Percentiles rank a stretch among this genome's conserved stretches.
Evolutionary conservation across 2,888 invertebrate genomes (phyloP).

Genomic region (Conops quadrifasciatus): DNA sequence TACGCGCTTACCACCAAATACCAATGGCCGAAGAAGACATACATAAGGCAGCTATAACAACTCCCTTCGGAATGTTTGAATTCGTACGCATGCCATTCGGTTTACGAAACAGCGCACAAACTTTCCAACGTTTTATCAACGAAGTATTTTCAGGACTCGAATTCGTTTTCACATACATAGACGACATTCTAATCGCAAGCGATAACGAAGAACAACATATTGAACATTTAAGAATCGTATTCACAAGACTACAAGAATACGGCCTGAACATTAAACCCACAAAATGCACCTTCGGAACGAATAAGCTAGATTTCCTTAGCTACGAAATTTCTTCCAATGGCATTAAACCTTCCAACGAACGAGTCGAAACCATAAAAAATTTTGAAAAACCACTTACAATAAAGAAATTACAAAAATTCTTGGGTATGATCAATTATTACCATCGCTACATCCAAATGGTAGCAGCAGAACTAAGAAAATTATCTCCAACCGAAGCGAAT

Average conservation of each 20-base stretch:
- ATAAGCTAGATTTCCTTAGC: not conserved
- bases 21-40: conserved; percentile 5
- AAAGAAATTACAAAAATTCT: not conserved
- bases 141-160: conserved; percentile 10
- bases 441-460: conserved; percentile 1
- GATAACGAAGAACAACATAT: not conserved
- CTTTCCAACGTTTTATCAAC: conserved; percentile 22
- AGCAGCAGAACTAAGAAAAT: not conserved
- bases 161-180: conserved; percentile 5
- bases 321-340: not conserved
- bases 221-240: not conserved
- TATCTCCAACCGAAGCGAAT: not conserved
- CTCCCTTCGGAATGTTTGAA: conserved; percentile 15
- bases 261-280: not conserved
- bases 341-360: not conserved
- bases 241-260: not conserved
- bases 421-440: conserved; percentile 13
- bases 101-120: conserved; percentile 1
- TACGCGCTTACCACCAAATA: not conserved
- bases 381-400: not conserved
- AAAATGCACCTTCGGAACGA: not conserved
- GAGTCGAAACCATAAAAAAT: not conserved
- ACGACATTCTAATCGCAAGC: conserved; percentile 9
- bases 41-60: not conserved
- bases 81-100: conserved; percentile 13